phyloP scores from a whole-genome alignment of 2,888 invertebrate species.

The Arge pagana region DNA sequence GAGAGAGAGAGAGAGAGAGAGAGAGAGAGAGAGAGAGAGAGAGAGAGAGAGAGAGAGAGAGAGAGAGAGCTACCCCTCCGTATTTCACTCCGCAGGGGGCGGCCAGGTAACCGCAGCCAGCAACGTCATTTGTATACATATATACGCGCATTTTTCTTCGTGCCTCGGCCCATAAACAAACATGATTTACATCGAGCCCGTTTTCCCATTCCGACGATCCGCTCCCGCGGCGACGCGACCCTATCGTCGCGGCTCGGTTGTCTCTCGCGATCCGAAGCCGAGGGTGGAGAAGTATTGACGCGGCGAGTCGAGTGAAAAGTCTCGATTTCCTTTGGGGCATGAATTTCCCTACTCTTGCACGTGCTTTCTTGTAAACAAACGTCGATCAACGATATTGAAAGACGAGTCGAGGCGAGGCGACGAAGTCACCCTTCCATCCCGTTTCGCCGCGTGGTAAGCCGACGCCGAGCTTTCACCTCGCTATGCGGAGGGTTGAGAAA shows the following conservation, averaged over 20 bases:
- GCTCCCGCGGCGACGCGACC: neutral
- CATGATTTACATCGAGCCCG: constrained; percentile 21
- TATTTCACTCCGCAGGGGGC: constrained; percentile 10
- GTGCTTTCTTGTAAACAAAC: constrained; percentile 21
- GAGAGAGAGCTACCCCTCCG: neutral
- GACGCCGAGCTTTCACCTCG: neutral
- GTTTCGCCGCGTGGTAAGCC: too few relatives aligned
- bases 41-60: neutral
- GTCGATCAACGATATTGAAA: constrained; percentile 20
- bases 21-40: neutral
- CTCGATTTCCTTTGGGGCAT: constrained; percentile 5
- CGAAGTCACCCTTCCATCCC: too few relatives aligned
- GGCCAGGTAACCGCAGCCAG: neutral
- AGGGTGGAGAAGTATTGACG: constrained; percentile 11
- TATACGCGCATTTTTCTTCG: neutral
- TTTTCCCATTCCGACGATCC: constrained; percentile 8
- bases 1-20: neutral
- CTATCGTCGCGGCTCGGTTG: constrained; percentile 3
- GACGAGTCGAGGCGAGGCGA: constrained; percentile 11
- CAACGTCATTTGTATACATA: neutral
- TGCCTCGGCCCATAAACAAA: constrained; percentile 17
- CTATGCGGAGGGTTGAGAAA: neutral
- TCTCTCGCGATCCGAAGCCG: neutral
- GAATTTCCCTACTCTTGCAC: constrained; percentile 4
- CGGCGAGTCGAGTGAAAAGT: constrained; percentile 1